Evolutionary conservation across 2,113 vertebrate genomes (phyloP), one percentile per base, ranked within the genome.

Genomic region (Petromus typicus): DNA sequence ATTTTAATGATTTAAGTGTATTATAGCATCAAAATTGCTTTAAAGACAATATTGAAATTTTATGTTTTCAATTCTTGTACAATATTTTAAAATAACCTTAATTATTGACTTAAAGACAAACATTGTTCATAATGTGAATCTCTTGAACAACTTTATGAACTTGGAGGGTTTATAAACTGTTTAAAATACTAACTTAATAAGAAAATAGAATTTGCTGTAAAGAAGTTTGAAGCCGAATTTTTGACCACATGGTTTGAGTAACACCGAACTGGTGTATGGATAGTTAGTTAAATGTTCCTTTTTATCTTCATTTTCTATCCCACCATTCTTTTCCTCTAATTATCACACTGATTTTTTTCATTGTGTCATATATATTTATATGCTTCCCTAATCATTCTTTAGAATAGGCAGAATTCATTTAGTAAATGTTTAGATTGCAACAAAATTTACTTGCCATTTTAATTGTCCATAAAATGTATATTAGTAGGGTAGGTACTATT

Each of bases 171-270:
- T 45, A 75, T 84, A 89, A 89, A 48, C 54, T 12, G 90, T 88
- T 94, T 92, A 76, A 95, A 85, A 93, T 78, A 54, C 20, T 89
- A 40, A 54, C 3, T n/a, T 66, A 25, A 67, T 64, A 56, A 91
- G n/a, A 66, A 82, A 95, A 40, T 37, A 64, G 12, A 7, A 84
- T 56, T 89, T 86, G 30, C 85, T 64, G 80, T 61, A 84, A 78
- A 51, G 13, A 95, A 93, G 86, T 79, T 48, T 81, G 76, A 93
- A 90, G 66, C 12, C 80, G 86, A 54, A 82, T 94, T 81, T 96
- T 34, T 89, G 22, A 40, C 43, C 56, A 86, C 1, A 57, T 59
- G 80, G 91, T 87, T 90, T 90, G 12, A 34, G 37, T 90, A 75
- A 27, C 2, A 66, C 40, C 66, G 30, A 91, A 40, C 57, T 94